Percentiles rank a stretch among this genome's conserved stretches.
Conservation (phyloP, 1,140 invertebrate species). For the Tyrophagus putrescentiae region DNA sequence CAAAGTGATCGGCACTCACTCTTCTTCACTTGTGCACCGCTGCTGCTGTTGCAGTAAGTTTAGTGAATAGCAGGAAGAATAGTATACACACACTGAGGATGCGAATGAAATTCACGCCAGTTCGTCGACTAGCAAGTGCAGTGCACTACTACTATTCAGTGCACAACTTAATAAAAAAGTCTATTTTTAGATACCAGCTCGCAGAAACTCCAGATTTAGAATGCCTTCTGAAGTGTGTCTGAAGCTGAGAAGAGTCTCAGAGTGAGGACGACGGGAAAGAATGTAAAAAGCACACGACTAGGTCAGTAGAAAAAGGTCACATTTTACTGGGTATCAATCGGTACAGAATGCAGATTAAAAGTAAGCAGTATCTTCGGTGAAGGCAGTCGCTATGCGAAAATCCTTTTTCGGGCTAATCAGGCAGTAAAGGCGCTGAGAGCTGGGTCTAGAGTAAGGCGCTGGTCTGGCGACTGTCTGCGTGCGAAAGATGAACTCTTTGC, state of each 20-base stretch:
- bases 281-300: not conserved
- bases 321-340: too few species aligned
- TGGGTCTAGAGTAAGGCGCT: constrained; percentile 42
- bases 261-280: not conserved
- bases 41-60: too few species aligned
- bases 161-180: too few species aligned
- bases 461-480: constrained; percentile 42
- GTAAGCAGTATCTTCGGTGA: constrained; percentile 40
- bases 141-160: too few species aligned
- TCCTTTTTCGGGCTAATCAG: constrained; percentile 43
- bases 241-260: not conserved
- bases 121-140: too few species aligned
- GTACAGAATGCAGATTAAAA: constrained; percentile 3
- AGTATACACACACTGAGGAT: too few species aligned
- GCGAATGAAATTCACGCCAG: too few species aligned
- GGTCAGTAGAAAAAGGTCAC: not conserved
- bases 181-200: not conserved
- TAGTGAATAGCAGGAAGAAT: too few species aligned
- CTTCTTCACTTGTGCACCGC: too few species aligned
- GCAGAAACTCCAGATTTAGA: too few species aligned
- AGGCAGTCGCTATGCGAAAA: constrained; percentile 51
- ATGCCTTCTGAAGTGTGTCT: not conserved
- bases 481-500: constrained; percentile 49
- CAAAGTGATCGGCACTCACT: too few species aligned
- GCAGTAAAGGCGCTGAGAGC: constrained; percentile 49